A percentile compares a stretch with the other conserved stretches of the same genome.
Conservation (phyloP, 2,113 vertebrate species). For the Lathamus discolor region DNA sequence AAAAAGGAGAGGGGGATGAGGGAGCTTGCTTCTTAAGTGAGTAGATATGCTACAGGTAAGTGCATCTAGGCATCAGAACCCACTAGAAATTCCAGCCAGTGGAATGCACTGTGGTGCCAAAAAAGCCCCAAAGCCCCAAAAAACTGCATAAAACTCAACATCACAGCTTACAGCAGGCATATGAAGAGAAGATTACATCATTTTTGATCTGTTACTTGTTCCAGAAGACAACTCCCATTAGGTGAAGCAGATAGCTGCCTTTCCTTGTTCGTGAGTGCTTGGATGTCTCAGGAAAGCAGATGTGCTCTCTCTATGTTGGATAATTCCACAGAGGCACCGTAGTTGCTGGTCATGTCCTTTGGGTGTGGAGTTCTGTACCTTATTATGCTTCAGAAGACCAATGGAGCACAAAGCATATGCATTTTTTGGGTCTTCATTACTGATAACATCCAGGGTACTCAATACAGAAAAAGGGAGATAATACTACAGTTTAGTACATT, state of each 20-base stretch:
- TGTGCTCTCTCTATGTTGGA: not conserved
- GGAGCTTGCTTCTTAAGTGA: fast-evolving
- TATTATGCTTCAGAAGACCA: not conserved
- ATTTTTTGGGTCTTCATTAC: not conserved
- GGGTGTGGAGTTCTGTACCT: not conserved
- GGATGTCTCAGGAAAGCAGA: not conserved
- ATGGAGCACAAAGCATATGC: not conserved
- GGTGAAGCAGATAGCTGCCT: not conserved
- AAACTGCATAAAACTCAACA: not conserved
- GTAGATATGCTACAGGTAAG: not conserved
- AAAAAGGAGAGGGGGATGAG: fast-evolving
- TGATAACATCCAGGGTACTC: not conserved
- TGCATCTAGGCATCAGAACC: not conserved
- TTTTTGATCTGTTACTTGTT: not conserved
- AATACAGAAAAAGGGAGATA: not conserved
- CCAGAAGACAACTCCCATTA: not conserved
- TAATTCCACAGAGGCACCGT: not conserved
- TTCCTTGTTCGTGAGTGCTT: not conserved
- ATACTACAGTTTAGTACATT: not conserved
- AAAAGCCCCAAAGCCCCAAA: not conserved
- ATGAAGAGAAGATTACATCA: not conserved
- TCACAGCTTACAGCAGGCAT: not conserved
- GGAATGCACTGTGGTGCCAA: not conserved
- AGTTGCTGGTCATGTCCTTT: not conserved
- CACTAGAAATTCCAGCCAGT: not conserved